Evolutionary conservation across 2,888 invertebrate genomes (phyloP).

Genomic region (Bombylius discolor): DNA sequence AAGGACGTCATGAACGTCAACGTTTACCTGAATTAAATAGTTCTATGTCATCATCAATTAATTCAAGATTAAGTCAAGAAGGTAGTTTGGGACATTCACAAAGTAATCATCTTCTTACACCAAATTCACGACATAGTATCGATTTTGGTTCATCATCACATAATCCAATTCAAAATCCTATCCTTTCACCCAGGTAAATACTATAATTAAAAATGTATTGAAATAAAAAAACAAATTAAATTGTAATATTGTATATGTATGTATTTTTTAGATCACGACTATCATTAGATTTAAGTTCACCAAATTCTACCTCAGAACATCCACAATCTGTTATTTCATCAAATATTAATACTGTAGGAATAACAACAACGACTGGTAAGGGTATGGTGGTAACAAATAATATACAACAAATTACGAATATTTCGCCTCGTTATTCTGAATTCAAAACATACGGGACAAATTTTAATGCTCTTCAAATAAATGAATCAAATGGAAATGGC

Average conservation of each 20-base stretch:
- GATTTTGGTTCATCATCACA: constrained; percentile 52
- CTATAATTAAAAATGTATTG: background rate
- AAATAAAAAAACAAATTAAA: too few species aligned
- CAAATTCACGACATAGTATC: constrained; percentile 53
- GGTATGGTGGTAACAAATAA: background rate
- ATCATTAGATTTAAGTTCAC: constrained; percentile 26
- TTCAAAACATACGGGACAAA: constrained; percentile 14
- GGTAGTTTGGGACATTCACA: constrained; percentile 23
- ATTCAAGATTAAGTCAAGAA: constrained; percentile 50
- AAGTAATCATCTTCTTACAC: constrained; percentile 46
- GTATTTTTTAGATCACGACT: constrained; percentile 21
- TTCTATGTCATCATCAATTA: constrained; percentile 40
- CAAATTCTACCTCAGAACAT: constrained; percentile 18
- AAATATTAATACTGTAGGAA: background rate
- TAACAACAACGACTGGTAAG: background rate
- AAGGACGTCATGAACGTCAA: constrained; percentile 56
- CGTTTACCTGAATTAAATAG: constrained; percentile 41
- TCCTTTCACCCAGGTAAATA: constrained; percentile 21
- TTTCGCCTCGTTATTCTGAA: constrained; percentile 13
- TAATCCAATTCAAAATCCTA: constrained; percentile 18
- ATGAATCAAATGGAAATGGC: constrained; percentile 13
- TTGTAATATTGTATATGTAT: too few species aligned
- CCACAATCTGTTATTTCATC: constrained; percentile 8
- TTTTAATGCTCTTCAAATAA: constrained; percentile 11
- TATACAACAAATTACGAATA: background rate